phyloP scores from a whole-genome alignment of 2,113 vertebrate species.

The Syrmaticus mikado region DNA sequence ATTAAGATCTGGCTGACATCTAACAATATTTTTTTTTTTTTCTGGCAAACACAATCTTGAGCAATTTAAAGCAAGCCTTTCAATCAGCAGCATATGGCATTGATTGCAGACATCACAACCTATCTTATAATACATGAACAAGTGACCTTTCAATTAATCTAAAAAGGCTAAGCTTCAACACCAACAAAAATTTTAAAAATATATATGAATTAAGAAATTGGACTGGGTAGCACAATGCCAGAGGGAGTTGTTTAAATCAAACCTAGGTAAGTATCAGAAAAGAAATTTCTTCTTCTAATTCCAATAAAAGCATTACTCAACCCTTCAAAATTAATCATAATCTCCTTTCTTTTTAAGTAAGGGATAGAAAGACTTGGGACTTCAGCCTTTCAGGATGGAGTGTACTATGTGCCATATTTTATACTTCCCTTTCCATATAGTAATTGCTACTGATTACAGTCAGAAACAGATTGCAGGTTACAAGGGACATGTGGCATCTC shows the following conservation, averaged over 20 bases:
- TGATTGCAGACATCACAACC: neutral
- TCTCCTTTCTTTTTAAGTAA: neutral
- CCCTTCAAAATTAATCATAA: neutral
- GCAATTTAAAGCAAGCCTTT: neutral
- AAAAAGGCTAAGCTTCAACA: neutral
- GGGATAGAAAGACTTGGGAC: neutral
- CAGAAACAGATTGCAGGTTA: neutral
- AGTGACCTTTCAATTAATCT: neutral
- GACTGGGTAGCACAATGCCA: neutral
- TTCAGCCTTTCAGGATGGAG: neutral
- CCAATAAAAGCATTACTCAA: neutral
- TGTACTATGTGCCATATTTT: neutral
- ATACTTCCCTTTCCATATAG: neutral
- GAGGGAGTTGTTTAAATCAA: neutral
- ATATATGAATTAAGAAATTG: neutral
- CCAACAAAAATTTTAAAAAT: neutral
- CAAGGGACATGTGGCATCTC: neutral
- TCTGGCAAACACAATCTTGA: neutral
- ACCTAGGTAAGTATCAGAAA: neutral
- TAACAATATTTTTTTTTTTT: neutral
- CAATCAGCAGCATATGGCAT: neutral
- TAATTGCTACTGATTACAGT: neutral
- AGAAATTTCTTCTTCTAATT: neutral
- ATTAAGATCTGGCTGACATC: neutral
- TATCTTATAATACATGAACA: neutral